These are phyloP conservation scores for Theodoxus fluviatilis DNA, from an alignment of 2,888 invertebrate genomes.

Conservation along the genomic window DNA sequence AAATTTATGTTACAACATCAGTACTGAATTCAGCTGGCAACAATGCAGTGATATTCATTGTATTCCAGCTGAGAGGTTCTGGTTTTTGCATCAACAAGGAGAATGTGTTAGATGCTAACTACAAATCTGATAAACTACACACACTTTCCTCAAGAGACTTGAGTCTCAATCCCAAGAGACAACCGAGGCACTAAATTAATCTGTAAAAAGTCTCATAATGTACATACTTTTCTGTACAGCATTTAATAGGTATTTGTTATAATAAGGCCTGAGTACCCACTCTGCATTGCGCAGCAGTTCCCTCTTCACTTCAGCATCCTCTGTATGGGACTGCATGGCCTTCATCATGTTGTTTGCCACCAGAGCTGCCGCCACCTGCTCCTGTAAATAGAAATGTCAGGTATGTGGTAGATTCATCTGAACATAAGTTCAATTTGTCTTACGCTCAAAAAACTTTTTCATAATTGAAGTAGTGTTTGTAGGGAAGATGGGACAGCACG, in stretches of 20 bases:
- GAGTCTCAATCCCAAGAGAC: too few species aligned
- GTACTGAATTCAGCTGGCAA: too few species aligned
- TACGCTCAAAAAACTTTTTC: background rate
- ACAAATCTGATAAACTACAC: background rate
- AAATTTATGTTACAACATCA: too few species aligned
- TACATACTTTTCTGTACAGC: too few species aligned
- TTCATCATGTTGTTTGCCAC: conserved; percentile 59
- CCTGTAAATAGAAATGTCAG: conserved; percentile 53
- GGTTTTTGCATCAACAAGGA: too few species aligned
- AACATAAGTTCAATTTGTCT: background rate
- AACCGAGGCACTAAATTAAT: too few species aligned
- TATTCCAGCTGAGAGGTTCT: too few species aligned
- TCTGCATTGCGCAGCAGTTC: conserved; percentile 42
- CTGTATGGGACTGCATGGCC: conserved; percentile 49
- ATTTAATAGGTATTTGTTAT: background rate
- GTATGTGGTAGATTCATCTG: background rate
- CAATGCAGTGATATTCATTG: too few species aligned
- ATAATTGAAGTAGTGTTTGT: background rate
- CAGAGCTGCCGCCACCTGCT: conserved; percentile 61
- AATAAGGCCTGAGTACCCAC: conserved; percentile 35
- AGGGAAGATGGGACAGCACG: background rate
- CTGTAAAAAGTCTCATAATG: too few species aligned
- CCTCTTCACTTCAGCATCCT: conserved; percentile 55
- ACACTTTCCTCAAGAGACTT: too few species aligned
- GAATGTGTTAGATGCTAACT: too few species aligned